phyloP scores from a whole-genome alignment of 2,888 invertebrate species.

The Trisateles emortualis region DNA sequence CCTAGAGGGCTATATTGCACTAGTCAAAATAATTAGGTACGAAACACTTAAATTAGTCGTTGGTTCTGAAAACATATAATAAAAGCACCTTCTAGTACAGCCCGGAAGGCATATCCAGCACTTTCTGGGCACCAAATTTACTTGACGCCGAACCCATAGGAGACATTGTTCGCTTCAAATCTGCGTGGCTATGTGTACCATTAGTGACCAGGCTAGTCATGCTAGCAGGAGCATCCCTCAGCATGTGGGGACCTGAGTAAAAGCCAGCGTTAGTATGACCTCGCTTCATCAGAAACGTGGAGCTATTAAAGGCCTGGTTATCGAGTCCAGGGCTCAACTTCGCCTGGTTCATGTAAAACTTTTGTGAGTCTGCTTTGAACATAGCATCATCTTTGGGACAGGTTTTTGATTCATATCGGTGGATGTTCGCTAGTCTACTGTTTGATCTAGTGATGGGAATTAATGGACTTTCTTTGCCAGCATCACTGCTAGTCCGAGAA shows the following conservation, averaged over 20 bases:
- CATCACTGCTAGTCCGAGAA: conserved; percentile 76
- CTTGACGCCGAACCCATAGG: conserved; percentile 70
- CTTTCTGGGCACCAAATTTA: conserved; percentile 86
- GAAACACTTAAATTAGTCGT: conserved; percentile 81
- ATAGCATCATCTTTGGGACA: conserved; percentile 66
- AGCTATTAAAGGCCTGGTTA: conserved; percentile 72
- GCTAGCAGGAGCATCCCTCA: conserved; percentile 80
- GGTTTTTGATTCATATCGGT: conserved; percentile 66
- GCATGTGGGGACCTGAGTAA: conserved; percentile 87
- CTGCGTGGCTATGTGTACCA: conserved; percentile 78
- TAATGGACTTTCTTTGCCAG: conserved; percentile 72
- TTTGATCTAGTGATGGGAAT: conserved; percentile 71
- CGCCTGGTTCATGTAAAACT: conserved; percentile 69
- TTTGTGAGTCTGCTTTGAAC: conserved; percentile 66
- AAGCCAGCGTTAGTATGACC: conserved; percentile 89
- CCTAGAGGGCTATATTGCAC: conserved; percentile 79
- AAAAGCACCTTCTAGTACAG: conserved; percentile 84
- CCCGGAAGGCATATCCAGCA: conserved; percentile 91
- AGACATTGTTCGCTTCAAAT: conserved; percentile 77
- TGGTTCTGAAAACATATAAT: conserved; percentile 71
- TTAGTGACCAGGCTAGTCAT: conserved; percentile 80
- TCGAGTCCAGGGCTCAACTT: conserved; percentile 72
- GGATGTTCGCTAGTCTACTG: conserved; percentile 56
- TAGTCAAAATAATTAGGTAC: conserved; percentile 75
- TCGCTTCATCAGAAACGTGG: conserved; percentile 88